A percentile compares a stretch with the other conserved stretches of the same genome.
Evolutionary conservation across 2,797 vertebrate species (phyloP).

Genomic region (Scyliorhinus canicula): DNA sequence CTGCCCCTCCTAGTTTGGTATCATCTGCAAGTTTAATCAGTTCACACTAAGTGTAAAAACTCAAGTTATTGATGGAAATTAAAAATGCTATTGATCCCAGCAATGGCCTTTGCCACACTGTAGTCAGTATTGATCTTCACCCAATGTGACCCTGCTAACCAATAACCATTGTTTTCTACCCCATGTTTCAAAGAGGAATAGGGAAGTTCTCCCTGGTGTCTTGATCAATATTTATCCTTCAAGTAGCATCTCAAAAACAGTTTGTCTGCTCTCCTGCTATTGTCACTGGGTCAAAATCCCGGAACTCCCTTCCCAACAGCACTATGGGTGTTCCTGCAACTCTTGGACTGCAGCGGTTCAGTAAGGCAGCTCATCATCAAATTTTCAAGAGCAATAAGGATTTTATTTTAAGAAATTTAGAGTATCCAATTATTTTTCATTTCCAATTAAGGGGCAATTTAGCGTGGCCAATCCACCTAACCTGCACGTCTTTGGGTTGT

Average conservation of each 20-base stretch:
- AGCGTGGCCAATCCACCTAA: too few species aligned
- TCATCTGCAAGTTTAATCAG: not conserved
- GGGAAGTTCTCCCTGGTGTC: not conserved
- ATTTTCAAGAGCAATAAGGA: too few species aligned
- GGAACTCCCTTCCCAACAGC: too few species aligned
- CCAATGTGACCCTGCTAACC: not conserved
- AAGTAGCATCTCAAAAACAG: not conserved
- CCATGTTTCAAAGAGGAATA: not conserved
- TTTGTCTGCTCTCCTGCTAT: not conserved
- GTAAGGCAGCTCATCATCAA: too few species aligned
- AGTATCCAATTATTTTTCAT: too few species aligned
- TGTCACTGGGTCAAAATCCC: not conserved
- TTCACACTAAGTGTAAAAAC: not conserved
- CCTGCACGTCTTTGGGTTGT: too few species aligned
- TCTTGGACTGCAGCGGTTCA: too few species aligned
- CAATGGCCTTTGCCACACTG: not conserved
- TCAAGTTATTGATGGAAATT: not conserved
- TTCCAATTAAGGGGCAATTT: too few species aligned
- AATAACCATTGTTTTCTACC: not conserved
- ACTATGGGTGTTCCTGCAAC: too few species aligned
- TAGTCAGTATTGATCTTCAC: not conserved
- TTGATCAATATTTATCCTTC: not conserved
- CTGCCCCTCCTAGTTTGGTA: not conserved
- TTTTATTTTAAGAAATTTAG: too few species aligned
- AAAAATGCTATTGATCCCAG: not conserved